Conservation (phyloP, 2,113 vertebrate species). For the Pelobates fuscus region DNA sequence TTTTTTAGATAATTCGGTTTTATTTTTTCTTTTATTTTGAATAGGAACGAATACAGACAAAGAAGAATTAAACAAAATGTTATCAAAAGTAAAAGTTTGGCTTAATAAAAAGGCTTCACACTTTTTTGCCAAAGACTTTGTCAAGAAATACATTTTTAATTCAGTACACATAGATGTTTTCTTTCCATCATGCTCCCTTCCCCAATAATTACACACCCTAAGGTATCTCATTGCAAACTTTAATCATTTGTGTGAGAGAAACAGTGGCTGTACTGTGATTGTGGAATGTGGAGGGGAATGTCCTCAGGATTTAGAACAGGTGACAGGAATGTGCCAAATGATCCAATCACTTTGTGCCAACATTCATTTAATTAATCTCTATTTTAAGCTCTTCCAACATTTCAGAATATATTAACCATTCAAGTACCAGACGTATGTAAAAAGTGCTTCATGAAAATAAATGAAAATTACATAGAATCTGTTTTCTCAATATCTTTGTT, state of each 20-base stretch:
- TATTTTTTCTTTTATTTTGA: too few relatives aligned
- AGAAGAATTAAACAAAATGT: too few relatives aligned
- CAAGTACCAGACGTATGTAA: background rate
- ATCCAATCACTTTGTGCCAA: background rate
- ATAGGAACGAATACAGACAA: too few relatives aligned
- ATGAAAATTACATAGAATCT: background rate
- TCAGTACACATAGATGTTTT: background rate
- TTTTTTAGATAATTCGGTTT: too few relatives aligned
- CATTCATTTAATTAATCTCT: background rate
- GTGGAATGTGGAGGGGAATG: background rate
- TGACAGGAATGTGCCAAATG: slow-evolving; percentile 4
- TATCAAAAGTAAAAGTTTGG: too few relatives aligned
- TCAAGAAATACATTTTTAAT: slow-evolving; percentile 19
- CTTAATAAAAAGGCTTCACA: too few relatives aligned
- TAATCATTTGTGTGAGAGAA: background rate
- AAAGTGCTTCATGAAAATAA: background rate
- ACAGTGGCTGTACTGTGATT: slow-evolving; percentile 2
- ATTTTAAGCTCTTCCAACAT: background rate
- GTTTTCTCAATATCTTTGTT: too few relatives aligned
- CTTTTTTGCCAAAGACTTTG: background rate
- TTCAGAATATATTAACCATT: background rate
- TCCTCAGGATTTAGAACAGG: background rate
- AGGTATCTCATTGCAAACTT: background rate
- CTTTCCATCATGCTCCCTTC: slow-evolving; percentile 15
- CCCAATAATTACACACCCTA: background rate